Evolutionary conservation across 1,140 invertebrate species (phyloP), one percentile per base, ranked within the genome.

Genomic region (Drosophila ercepeae): DNA sequence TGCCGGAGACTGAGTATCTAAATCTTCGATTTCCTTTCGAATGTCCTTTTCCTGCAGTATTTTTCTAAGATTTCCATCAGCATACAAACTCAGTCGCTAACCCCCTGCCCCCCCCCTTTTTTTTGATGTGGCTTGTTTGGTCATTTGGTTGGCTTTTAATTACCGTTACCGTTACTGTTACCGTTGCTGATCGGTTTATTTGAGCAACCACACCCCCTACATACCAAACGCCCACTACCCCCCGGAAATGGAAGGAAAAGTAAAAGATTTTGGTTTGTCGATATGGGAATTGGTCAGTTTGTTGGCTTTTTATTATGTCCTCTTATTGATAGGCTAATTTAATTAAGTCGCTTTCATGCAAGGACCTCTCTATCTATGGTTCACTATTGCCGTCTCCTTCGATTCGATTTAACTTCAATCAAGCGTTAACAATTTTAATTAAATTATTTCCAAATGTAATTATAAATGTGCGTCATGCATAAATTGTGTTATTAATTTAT

Each of bases 381-480:
- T n/a, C n/a, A 34, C 32, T n/a, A 3, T 2, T 13, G 34, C n/a
- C 36, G 6, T 39, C 36, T 16, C 36, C 16, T 45, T 5, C 70
- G 61, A 63, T 81, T 53, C 82, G 82, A 86, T 86, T 77, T 76
- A 86, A 77, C 82, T 82, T 88, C 82, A 88, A 88, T 89, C 82
- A 88, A 82, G 82, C 82, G 77, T 88, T 83, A 88, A 88, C 83
- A 88, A 88, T 88, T 89, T 88, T 88, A 88, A 88, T 88, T 89
- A 83, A 88, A 88, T 88, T 88, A 88, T 88, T 88, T 89, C 77
- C 68, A 88, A 88, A 88, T 88, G 82, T 88, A 82, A 88, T 88
- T 88, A 89, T 82, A 89, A 88, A 88, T 86, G 82, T 88, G 71
- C 69, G 82, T 69, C 77, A 86, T 86, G 81, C 82, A 86, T 86